Percentiles rank a stretch among this genome's conserved stretches.
Evolutionary conservation across 2,888 invertebrate species (phyloP).

Genomic region (Tuberolachnus salignus): DNA sequence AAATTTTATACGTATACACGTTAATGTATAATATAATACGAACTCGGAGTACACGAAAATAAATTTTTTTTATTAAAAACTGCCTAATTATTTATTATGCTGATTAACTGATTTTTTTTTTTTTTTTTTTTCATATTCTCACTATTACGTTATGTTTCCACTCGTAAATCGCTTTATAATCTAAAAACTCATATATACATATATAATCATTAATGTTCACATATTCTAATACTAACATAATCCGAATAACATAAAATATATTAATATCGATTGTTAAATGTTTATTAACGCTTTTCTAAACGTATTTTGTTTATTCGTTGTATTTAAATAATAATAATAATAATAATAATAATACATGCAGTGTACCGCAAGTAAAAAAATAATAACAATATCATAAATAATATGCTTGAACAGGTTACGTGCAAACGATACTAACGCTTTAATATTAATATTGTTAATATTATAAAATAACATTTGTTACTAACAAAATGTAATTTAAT

Average conservation of each 20-base stretch:
- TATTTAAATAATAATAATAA: not conserved
- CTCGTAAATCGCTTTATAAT: slow-evolving; percentile 10
- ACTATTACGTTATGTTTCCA: slow-evolving; percentile 3
- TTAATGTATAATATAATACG: not conserved
- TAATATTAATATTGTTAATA: not conserved
- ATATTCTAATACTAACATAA: not conserved
- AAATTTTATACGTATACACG: not conserved
- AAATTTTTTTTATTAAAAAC: not conserved
- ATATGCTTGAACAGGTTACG: too few relatives aligned
- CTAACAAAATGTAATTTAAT: too few relatives aligned
- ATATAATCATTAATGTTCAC: too few relatives aligned
- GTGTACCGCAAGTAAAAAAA: not conserved
- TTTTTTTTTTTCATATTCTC: not conserved
- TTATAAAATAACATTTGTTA: not conserved
- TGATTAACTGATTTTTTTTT: not conserved
- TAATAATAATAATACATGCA: not conserved
- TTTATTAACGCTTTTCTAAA: not conserved
- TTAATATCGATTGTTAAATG: not conserved
- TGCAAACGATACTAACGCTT: not conserved
- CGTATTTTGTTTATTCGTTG: too few relatives aligned
- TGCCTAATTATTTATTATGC: not conserved
- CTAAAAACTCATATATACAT: too few relatives aligned
- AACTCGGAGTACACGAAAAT: not conserved
- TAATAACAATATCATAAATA: not conserved
- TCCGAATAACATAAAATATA: not conserved